Conservation (phyloP, 2,797 vertebrate species). For the Taeniopygia guttata region DNA sequence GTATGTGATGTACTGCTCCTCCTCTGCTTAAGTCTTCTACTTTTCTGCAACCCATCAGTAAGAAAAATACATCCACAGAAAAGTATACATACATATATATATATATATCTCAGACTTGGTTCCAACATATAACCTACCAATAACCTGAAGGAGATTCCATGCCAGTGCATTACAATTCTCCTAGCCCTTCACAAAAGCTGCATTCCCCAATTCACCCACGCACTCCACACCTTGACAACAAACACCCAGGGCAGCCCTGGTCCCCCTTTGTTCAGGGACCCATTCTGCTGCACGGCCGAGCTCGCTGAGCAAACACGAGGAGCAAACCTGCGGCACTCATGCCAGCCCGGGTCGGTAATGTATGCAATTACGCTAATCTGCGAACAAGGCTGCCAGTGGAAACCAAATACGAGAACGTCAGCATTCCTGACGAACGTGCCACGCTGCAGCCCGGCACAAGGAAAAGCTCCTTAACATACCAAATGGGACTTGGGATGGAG, state of each 20-base stretch:
- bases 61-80: background rate
- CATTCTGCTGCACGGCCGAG: background rate
- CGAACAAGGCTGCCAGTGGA: conserved; percentile 21
- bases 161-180: background rate
- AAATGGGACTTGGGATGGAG: background rate
- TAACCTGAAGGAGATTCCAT: background rate
- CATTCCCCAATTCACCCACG: background rate
- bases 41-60: background rate
- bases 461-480: conserved; percentile 3
- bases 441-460: background rate
- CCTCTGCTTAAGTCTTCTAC: background rate
- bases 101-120: background rate
- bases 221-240: background rate
- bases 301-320: background rate
- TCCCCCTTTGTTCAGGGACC: background rate
- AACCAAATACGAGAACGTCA: conserved; percentile 38
- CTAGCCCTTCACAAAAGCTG: background rate
- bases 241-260: background rate
- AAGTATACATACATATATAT: background rate
- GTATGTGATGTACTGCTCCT: background rate
- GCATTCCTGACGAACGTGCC: conserved; percentile 38
- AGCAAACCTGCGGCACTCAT: background rate
- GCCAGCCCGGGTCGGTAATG: background rate
- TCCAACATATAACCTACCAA: background rate
- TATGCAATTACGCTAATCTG: conserved; percentile 17